Percentiles rank a stretch among this genome's conserved stretches.
Conservation (phyloP, 2,888 invertebrate species). For the Acronicta leporina region DNA sequence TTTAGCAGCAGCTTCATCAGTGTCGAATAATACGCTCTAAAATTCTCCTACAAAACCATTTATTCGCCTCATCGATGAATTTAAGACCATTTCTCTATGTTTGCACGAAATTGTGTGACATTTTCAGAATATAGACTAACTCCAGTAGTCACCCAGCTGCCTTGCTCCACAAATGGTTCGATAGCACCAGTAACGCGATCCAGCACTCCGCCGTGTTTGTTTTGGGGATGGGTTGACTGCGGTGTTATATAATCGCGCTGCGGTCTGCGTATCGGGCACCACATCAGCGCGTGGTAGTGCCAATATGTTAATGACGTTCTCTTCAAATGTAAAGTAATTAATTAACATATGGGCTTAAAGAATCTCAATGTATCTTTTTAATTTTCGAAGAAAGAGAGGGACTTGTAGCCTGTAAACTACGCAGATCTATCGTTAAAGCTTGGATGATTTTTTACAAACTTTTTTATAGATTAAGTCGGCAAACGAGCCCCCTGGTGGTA, state of each 20-base stretch:
- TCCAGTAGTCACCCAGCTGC: conserved; percentile 21
- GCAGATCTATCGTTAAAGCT: no score
- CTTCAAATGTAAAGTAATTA: conserved; percentile 3
- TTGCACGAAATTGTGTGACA: conserved; percentile 2
- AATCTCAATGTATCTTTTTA: no score
- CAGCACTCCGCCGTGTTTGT: conserved; percentile 25
- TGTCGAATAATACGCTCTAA: no score
- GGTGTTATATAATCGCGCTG: conserved; percentile 38
- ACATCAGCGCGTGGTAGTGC: neutral
- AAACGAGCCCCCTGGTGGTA: no score
- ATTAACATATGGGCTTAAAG: neutral
- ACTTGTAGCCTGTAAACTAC: no score
- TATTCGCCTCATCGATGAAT: no score
- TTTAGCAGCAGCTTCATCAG: no score
- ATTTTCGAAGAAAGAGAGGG: no score
- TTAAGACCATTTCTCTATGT: neutral
- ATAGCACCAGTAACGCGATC: conserved; percentile 50
- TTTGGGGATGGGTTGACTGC: conserved; percentile 27
- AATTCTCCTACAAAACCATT: no score
- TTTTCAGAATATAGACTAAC: conserved; percentile 18
- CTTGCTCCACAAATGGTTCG: conserved; percentile 57
- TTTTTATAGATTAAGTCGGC: no score
- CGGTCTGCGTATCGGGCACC: conserved; percentile 18
- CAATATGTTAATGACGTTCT: neutral
- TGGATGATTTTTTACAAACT: no score